These are phyloP conservation scores for Pteronura brasiliensis DNA, from an alignment of 2,113 vertebrate genomes.

Conservation along the genomic window DNA sequence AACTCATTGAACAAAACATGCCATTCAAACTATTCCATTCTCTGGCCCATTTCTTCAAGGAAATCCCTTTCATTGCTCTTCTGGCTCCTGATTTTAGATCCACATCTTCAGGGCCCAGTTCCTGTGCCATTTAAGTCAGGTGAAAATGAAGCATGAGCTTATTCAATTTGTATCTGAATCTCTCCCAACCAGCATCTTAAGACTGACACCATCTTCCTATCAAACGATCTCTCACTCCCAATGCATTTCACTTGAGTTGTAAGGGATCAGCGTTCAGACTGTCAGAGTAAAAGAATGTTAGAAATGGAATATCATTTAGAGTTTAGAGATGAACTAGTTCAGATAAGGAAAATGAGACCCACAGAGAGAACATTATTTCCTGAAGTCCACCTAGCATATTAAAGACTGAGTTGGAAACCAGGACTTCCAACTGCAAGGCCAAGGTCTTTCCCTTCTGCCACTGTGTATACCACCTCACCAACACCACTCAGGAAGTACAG, in stretches of 20 bases:
- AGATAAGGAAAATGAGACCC: not conserved
- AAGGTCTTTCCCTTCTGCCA: not conserved
- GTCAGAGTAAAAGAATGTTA: not conserved
- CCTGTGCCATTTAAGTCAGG: not conserved
- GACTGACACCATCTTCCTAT: not conserved
- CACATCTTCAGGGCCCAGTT: not conserved
- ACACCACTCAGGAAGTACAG: not conserved
- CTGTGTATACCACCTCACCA: not conserved
- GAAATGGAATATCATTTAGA: not conserved
- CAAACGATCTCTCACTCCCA: not conserved
- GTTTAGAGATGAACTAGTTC: not conserved
- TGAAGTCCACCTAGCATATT: not conserved
- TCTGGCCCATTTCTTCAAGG: not conserved
- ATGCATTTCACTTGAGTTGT: not conserved
- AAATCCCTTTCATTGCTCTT: not conserved
- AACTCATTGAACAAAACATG: not conserved
- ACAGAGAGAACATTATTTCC: not conserved
- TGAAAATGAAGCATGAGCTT: not conserved
- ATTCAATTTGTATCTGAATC: not conserved
- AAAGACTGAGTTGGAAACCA: not conserved
- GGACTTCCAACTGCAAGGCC: not conserved
- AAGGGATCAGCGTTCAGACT: not conserved
- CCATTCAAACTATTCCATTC: not conserved
- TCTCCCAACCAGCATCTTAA: not conserved
- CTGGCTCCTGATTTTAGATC: not conserved